Conservation (phyloP, 2,113 vertebrate species). For the Calidris pugnax region DNA sequence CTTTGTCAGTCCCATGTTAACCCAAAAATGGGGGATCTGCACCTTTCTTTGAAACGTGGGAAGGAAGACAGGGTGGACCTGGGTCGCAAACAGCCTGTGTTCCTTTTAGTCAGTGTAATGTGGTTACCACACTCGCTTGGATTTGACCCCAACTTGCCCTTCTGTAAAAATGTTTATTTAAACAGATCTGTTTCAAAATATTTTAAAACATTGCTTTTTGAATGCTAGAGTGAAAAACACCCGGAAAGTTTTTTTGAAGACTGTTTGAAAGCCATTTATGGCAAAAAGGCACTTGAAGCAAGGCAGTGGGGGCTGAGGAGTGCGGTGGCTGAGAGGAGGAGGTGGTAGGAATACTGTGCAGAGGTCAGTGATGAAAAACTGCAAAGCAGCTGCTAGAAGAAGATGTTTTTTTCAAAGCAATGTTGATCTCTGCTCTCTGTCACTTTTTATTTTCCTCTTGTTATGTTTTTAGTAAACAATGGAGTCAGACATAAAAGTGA, state of each 20-base stretch:
- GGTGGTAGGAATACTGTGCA: neutral
- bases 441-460: neutral
- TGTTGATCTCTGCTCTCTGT: neutral
- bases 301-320: neutral
- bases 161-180: neutral
- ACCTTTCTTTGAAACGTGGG: accelerated
- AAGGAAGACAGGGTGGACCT: neutral
- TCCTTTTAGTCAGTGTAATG: neutral
- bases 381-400: neutral
- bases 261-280: neutral
- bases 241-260: accelerated
- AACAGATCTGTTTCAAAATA: neutral
- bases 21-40: neutral
- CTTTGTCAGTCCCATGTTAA: neutral
- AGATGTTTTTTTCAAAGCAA: neutral
- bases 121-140: neutral
- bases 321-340: neutral
- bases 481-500: conserved; percentile 64
- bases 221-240: neutral
- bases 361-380: neutral
- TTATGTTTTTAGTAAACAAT: conserved; percentile 54
- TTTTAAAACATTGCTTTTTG: neutral
- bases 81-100: accelerated
- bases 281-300: neutral
- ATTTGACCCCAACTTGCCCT: neutral